phyloP scores from a whole-genome alignment of 2,888 invertebrate species.

The Trichopria drosophilae region DNA sequence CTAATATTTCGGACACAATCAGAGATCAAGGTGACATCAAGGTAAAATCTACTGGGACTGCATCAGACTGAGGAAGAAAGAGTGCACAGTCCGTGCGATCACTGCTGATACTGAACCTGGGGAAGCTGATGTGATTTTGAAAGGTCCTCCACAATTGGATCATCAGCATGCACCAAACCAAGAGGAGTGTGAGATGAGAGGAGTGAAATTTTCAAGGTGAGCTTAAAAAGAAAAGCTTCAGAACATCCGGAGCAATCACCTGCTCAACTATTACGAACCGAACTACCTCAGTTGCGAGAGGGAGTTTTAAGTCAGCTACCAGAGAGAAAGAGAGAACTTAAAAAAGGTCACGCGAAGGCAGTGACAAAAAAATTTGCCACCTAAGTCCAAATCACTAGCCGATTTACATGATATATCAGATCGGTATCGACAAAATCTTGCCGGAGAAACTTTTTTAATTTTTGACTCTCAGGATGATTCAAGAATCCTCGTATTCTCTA shows the following conservation, averaged over 20 bases:
- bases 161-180: neutral
- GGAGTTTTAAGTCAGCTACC: neutral
- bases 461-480: neutral
- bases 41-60: constrained; percentile 11
- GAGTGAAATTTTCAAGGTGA: neutral
- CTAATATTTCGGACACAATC: too few relatives aligned
- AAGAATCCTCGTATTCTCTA: neutral
- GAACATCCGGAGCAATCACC: neutral
- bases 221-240: neutral
- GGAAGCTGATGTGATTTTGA: constrained; percentile 3
- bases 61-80: neutral
- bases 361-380: neutral
- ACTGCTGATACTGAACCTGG: neutral
- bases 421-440: neutral
- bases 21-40: neutral
- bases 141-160: neutral
- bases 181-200: neutral
- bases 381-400: neutral
- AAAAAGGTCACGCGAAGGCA: neutral
- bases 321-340: neutral
- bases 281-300: neutral
- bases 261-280: neutral
- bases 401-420: neutral
- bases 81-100: constrained; percentile 1
- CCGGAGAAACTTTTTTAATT: constrained; percentile 1